Evolutionary conservation across 2,797 vertebrate species (phyloP), one percentile per base, ranked within the genome.

Genomic region (Lateolabrax maculatus): DNA sequence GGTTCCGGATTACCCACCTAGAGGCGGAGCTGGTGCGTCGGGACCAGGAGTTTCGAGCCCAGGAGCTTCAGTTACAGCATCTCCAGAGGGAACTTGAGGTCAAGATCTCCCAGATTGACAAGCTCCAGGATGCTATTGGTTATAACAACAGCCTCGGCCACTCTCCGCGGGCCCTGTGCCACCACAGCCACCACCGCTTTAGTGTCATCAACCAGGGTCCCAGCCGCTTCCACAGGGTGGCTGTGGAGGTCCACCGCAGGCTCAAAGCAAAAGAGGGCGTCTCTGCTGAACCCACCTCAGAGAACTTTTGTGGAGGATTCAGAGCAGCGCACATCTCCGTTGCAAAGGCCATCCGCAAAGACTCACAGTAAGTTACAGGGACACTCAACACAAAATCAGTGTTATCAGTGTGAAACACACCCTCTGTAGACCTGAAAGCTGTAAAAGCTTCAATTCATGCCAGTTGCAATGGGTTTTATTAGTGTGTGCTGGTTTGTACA

Each of bases 201-300:
- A 95, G 95, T 6, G 92, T 94, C 77, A 95, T 96, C 80, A 94
- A 96, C 87, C 94, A 96, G 90, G 94, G 92, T 23, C 91, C 95
- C n/a, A 90, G 88, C 9, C 94, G 94, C 55, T 95, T 95, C 80
- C 95, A 95, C 70, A 91, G 90, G 56, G 93, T 94, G 69, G 95
- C 95, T 2, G 89, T 93, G 41, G 95, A 96, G 83, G 94, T 95
- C 51, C 96, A 96, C 63, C 94, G 93, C 19, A 87, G 96, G 51
- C 90, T 96, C 21, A 95, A 90, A 58, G 96, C 96, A 29, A 96
- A 96, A 69, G 95, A 96, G 71, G 96, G 95, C 0, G 96, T 96
- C 65, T 96, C 96, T 7, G 96, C 96, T 1, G 96, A 96, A 52
- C 96, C 96, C 61, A 95, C 95, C 3, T 95, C 95, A 0, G 90